Evolutionary conservation across 2,888 invertebrate species (phyloP).

Genomic region (Hololepta plana): DNA sequence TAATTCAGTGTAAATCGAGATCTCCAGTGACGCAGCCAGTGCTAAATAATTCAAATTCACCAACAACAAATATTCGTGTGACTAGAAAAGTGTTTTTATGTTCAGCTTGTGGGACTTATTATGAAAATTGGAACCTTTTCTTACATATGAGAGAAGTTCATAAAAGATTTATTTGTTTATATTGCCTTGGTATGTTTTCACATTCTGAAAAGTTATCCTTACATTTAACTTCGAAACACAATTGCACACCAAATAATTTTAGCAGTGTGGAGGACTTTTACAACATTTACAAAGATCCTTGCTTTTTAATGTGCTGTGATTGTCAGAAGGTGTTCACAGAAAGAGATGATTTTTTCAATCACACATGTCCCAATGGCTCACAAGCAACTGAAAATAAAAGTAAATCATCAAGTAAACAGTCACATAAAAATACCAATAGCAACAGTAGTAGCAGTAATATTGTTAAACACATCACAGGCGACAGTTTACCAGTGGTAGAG

Average conservation of each 20-base stretch:
- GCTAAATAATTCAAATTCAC: constrained; percentile 3
- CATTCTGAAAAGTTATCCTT: constrained; percentile 60
- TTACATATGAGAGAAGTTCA: constrained; percentile 71
- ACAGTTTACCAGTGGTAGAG: too few relatives aligned
- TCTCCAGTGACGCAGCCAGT: constrained; percentile 1
- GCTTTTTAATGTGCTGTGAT: constrained; percentile 62
- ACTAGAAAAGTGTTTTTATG: constrained; percentile 67
- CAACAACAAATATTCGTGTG: constrained; percentile 34
- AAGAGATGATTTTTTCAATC: constrained; percentile 52
- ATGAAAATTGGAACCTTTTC: constrained; percentile 75
- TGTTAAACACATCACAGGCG: too few relatives aligned
- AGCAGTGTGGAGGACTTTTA: constrained; percentile 43
- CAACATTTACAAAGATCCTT: constrained; percentile 43
- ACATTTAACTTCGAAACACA: constrained; percentile 63
- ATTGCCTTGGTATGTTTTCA: constrained; percentile 68
- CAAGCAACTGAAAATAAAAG: neutral
- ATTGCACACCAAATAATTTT: constrained; percentile 51
- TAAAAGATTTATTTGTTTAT: constrained; percentile 63
- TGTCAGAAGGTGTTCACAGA: constrained; percentile 65
- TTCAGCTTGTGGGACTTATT: constrained; percentile 66
- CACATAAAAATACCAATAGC: too few relatives aligned
- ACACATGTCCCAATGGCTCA: neutral
- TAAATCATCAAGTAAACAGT: too few relatives aligned
- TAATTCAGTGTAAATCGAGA: constrained; percentile 34
- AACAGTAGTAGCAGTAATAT: too few relatives aligned